These are phyloP conservation scores for Hippocampus comes DNA, from an alignment of 2,113 vertebrate species.

Conservation along the genomic window DNA sequence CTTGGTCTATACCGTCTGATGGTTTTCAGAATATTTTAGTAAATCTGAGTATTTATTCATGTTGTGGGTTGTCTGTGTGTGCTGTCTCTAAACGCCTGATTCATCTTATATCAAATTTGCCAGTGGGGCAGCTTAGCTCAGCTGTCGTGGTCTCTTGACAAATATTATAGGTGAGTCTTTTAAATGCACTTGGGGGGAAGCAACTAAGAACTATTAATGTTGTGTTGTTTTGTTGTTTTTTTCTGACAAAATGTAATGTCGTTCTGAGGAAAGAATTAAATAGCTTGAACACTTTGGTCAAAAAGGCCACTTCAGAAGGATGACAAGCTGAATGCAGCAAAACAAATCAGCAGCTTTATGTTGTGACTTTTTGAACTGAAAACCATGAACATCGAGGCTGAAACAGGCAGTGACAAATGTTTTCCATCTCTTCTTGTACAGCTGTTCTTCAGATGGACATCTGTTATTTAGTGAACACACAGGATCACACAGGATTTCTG, in stretches of 20 bases:
- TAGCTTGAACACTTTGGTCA: neutral
- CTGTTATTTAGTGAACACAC: neutral
- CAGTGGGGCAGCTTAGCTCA: neutral
- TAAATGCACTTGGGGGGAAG: neutral
- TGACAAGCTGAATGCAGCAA: neutral
- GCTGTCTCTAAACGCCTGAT: neutral
- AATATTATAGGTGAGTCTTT: neutral
- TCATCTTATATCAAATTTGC: neutral
- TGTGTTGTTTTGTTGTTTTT: neutral
- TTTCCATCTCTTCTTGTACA: neutral
- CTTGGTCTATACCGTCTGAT: neutral
- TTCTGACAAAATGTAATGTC: neutral
- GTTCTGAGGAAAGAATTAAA: neutral
- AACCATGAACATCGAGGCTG: slow-evolving; percentile 41
- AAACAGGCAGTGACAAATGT: neutral
- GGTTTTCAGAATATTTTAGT: neutral
- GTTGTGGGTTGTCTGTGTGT: neutral
- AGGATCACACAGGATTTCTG: neutral
- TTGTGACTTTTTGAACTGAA: slow-evolving; percentile 33
- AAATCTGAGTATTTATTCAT: slow-evolving; percentile 1
- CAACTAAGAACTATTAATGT: neutral
- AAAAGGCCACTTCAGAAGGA: neutral
- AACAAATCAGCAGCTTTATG: slow-evolving; percentile 39
- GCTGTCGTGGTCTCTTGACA: neutral
- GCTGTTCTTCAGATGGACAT: neutral